Conservation (phyloP, 2,888 invertebrate species). For the Troides oblongomaculatus region DNA sequence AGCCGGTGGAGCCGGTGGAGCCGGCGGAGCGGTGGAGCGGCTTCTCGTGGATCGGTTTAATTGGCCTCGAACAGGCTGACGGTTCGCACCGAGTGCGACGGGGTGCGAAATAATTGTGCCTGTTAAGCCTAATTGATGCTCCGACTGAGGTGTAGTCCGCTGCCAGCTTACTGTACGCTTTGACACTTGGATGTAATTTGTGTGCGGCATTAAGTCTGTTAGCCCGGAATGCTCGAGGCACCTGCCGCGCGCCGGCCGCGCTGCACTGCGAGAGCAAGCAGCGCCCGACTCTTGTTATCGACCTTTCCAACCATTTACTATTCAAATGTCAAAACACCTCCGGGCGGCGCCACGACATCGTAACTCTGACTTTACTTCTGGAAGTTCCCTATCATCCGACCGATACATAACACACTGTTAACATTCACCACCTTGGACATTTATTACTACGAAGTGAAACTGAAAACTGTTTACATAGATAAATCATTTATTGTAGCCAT, state of each 20-base stretch:
- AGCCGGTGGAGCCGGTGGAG: too few species aligned
- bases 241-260: not conserved
- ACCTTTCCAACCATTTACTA: not conserved
- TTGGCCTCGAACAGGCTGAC: constrained; percentile 12
- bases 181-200: constrained; percentile 17
- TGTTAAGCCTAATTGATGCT: constrained; percentile 19
- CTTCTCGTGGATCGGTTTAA: constrained; percentile 9
- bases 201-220: not conserved
- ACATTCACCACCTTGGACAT: too few species aligned
- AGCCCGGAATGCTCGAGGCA: not conserved
- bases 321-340: not conserved
- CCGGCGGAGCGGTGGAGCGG: too few species aligned
- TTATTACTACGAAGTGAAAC: too few species aligned
- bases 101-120: constrained; percentile 18
- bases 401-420: too few species aligned
- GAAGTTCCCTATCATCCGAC: too few species aligned
- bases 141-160: not conserved
- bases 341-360: too few species aligned
- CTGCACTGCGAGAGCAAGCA: not conserved
- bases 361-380: too few species aligned
- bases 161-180: constrained; percentile 5
- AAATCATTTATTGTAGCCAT: too few species aligned
- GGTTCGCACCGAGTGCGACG: not conserved
- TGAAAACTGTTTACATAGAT: too few species aligned
- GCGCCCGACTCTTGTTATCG: too few species aligned